Evolutionary conservation across 1,140 invertebrate species (phyloP).

Genomic region (Cardiocondyla obscurior): DNA sequence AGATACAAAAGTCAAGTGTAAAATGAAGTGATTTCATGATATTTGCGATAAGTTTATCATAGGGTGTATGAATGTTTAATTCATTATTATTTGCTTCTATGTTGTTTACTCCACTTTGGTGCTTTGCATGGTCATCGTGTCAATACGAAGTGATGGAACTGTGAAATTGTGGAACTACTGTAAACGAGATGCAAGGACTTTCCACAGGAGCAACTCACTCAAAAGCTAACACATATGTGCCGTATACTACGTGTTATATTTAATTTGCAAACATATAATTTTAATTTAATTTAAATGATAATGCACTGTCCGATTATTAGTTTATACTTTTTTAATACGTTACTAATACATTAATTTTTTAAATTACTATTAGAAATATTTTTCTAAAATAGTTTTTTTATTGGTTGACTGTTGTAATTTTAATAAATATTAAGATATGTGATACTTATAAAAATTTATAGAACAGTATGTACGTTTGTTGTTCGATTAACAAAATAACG

Average conservation of each 20-base stretch:
- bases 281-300: slow-evolving; percentile 71
- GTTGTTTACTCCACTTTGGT: slow-evolving; percentile 82
- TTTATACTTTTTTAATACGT: slow-evolving; percentile 28
- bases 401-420: slow-evolving; percentile 8
- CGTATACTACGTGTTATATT: slow-evolving; percentile 68
- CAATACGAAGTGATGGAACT: slow-evolving; percentile 80
- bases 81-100: slow-evolving; percentile 79
- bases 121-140: slow-evolving; percentile 82
- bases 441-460: slow-evolving; percentile 22
- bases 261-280: slow-evolving; percentile 68
- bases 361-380: slow-evolving; percentile 27
- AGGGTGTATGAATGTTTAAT: slow-evolving; percentile 63
- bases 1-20: slow-evolving; percentile 12
- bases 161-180: slow-evolving; percentile 82
- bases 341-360: slow-evolving; percentile 31
- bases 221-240: slow-evolving; percentile 76
- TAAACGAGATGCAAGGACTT: slow-evolving; percentile 79
- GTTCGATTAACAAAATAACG: slow-evolving; percentile 25
- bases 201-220: slow-evolving; percentile 82
- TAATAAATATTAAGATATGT: slow-evolving; percentile 25
- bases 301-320: slow-evolving; percentile 60
- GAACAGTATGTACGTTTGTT: slow-evolving; percentile 9
- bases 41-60: slow-evolving; percentile 16
- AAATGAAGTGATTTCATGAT: not conserved
- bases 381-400: slow-evolving; percentile 16